These are phyloP conservation scores for Pocillopora meandrina DNA, from an alignment of 92 coral and sea anemone genomes.

Conservation along the genomic window DNA sequence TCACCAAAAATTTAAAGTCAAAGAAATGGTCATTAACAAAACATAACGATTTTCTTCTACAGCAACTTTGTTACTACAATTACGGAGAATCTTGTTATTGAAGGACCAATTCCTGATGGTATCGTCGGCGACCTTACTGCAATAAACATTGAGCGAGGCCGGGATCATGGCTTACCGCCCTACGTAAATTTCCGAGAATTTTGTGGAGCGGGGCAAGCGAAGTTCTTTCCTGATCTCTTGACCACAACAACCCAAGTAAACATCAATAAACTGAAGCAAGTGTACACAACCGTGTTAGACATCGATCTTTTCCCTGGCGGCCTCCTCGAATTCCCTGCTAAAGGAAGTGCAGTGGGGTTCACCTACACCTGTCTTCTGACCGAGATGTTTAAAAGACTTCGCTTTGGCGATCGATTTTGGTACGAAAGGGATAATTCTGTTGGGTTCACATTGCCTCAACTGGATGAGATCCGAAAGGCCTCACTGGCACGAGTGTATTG, in stretches of 20 bases:
- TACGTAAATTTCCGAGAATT: conserved; percentile 22
- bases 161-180: conserved; percentile 87
- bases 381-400: background rate
- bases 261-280: background rate
- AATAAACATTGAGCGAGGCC: conserved; percentile 88
- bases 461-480: conserved; percentile 2
- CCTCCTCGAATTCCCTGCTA: background rate
- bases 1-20: too few relatives aligned
- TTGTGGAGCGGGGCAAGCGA: background rate
- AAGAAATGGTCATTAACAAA: too few relatives aligned
- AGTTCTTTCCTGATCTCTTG: background rate
- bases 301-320: conserved; percentile 36
- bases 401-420: conserved; percentile 47
- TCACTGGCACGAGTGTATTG: background rate
- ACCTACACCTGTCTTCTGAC: conserved; percentile 27
- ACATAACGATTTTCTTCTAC: background rate
- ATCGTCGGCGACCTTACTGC: conserved; percentile 71
- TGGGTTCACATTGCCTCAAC: background rate
- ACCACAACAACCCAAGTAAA: background rate
- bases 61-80: conserved; percentile 30
- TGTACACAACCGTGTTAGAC: background rate
- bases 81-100: conserved; percentile 29
- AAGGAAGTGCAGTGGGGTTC: conserved; percentile 9
- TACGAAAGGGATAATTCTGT: conserved; percentile 22
- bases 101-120: conserved; percentile 15